These are phyloP conservation scores for Tiliacea citrago DNA, from an alignment of 2,888 invertebrate species.

Conservation along the genomic window DNA sequence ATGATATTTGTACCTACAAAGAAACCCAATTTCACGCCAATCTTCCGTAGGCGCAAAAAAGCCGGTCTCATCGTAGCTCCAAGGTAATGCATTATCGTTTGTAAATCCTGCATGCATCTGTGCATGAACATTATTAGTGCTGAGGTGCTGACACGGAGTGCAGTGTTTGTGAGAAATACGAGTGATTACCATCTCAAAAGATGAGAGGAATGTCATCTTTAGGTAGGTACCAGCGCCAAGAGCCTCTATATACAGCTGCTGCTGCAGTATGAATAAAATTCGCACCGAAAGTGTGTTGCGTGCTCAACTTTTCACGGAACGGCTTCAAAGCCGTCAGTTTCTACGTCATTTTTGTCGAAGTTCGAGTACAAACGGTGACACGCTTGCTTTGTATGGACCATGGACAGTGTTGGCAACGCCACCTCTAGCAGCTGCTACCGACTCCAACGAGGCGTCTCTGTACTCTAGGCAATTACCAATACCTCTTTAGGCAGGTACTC, in stretches of 20 bases:
- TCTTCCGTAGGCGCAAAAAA: background rate
- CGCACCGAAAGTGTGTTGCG: background rate
- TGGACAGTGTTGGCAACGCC: no score
- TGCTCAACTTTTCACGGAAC: no score
- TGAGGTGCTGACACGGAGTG: background rate
- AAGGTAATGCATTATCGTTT: background rate
- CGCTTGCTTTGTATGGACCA: no score
- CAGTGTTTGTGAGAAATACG: slow-evolving; percentile 8
- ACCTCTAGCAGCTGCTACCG: no score
- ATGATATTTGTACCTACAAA: background rate
- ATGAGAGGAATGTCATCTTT: background rate
- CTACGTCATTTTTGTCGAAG: no score
- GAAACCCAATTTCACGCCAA: slow-evolving; percentile 23
- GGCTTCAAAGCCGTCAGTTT: no score
- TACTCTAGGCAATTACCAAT: no score
- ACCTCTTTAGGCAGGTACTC: no score
- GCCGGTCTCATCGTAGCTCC: background rate
- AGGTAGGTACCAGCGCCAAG: slow-evolving; percentile 1
- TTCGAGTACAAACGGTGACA: no score
- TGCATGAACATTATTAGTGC: background rate
- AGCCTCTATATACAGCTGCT: background rate
- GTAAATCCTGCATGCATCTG: background rate
- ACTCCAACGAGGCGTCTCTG: no score
- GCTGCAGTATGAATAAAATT: no score
- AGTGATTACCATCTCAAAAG: background rate